These are phyloP conservation scores for Argyrosomus regius DNA, from an alignment of 2,797 vertebrate species.

Conservation along the genomic window DNA sequence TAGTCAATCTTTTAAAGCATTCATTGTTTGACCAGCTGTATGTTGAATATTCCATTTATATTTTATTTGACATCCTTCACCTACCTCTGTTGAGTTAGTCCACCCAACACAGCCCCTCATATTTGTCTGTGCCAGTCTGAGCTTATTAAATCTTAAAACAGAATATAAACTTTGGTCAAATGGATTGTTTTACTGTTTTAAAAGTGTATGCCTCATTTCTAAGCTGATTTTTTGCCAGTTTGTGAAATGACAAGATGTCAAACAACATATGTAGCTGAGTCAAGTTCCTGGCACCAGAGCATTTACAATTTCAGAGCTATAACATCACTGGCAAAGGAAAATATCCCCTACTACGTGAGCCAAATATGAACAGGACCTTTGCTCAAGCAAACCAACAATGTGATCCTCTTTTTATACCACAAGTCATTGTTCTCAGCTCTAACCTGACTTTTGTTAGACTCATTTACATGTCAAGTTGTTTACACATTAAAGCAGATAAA, in stretches of 20 bases:
- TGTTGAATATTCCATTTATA: slow-evolving; percentile 46
- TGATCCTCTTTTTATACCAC: neutral
- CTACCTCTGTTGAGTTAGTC: slow-evolving; percentile 50
- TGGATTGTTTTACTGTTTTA: slow-evolving; percentile 48
- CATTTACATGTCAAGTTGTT: neutral
- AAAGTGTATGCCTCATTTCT: slow-evolving; percentile 29
- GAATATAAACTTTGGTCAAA: slow-evolving; percentile 42
- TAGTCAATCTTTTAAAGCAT: slow-evolving; percentile 36
- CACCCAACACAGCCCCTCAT: slow-evolving; percentile 33
- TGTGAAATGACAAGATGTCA: slow-evolving; percentile 61
- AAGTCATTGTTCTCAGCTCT: slow-evolving; percentile 2
- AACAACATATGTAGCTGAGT: slow-evolving; percentile 57
- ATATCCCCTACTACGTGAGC: slow-evolving; percentile 14
- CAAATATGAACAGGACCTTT: slow-evolving; percentile 26
- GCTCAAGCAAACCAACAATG: neutral
- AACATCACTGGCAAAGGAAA: slow-evolving; percentile 42
- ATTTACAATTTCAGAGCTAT: slow-evolving; percentile 41
- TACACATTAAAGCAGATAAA: neutral
- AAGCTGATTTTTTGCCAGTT: slow-evolving; percentile 22
- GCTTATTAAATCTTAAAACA: slow-evolving; percentile 54
- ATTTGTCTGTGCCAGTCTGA: slow-evolving; percentile 43
- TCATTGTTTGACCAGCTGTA: slow-evolving; percentile 69
- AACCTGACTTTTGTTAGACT: neutral
- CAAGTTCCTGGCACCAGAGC: slow-evolving; percentile 45
- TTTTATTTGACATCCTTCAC: slow-evolving; percentile 68